Evolutionary conservation across 2,113 vertebrate genomes (phyloP), one percentile per base, ranked within the genome.

Genomic region (Scatophagus argus): DNA sequence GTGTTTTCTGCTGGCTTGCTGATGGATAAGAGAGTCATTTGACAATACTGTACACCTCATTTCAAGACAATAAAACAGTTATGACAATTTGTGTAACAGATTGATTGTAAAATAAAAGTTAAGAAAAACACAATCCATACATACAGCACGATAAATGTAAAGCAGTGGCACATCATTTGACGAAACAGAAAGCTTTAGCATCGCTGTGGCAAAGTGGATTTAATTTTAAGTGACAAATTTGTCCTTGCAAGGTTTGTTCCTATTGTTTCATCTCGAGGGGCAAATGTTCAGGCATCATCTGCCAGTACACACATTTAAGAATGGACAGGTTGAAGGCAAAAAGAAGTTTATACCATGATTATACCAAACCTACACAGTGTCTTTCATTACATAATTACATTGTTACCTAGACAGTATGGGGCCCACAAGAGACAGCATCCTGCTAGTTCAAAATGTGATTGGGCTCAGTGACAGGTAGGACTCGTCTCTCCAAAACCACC

Each of bases 41-140:
- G 60, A 54, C 36, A 65, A 62, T 54, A 52, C 70, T 77, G 16
- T 69, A 75, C 56, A 72, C 41, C 56, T 84, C 69, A 62, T 43
- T 68, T 83, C 23, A 83, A 81, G 14, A 80, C 39, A 87, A 78
- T 87, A 90, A 88, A 91, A 44, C 8, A 25, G 36, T 63, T 75
- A 41, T 13, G 29, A 76, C 34, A 67, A 46, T 32, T 49, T 31
- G 55, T 56, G 34, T 29, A 41, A 69, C 5, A 8, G 6, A 47
- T 76, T 17, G 7, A 38, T 11, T 58, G 17, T 39, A 39, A 17
- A 64, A 44, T 27, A 34, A 41, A 13, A 21, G 25, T 23, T 23
- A 17, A 32, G 23, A 27, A 60, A 5, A n/a, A 7, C 19, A 10
- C 56, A 44, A 27, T 29, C 41, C 32, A 23, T 17, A 23, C 29